Percentiles rank a stretch among this genome's conserved stretches.
phyloP scores from a whole-genome alignment of 2,113 vertebrate species.

The Tychaedon coryphoeus region DNA sequence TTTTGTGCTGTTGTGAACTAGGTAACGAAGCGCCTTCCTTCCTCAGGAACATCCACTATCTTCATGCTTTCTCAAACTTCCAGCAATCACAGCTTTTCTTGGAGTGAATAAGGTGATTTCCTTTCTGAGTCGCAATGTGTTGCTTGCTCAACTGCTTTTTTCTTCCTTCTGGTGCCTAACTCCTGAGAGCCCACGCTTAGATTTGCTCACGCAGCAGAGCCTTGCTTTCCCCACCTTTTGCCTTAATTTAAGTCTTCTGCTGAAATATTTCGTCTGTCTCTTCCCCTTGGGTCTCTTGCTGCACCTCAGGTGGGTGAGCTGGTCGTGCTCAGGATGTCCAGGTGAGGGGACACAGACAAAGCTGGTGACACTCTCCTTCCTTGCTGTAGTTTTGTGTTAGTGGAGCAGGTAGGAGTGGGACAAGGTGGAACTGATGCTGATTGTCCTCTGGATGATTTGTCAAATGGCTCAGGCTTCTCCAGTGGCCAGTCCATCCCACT shows the following conservation, averaged over 20 bases:
- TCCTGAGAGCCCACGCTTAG: neutral
- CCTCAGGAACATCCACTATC: conserved; percentile 98
- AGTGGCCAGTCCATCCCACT: neutral
- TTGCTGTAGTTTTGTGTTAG: neutral
- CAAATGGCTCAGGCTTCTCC: neutral
- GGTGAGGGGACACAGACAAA: neutral
- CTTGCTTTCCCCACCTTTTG: neutral
- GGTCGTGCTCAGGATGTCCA: neutral
- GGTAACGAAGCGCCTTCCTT: conserved; percentile 96
- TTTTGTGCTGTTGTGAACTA: conserved; percentile 81
- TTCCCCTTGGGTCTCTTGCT: neutral
- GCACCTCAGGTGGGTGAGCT: neutral
- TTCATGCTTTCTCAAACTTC: conserved; percentile 99
- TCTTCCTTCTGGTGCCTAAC: conserved; percentile 17
- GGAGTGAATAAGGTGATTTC: conserved; percentile 99
- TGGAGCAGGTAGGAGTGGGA: neutral
- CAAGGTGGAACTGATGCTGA: neutral
- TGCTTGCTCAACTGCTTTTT: conserved; percentile 49
- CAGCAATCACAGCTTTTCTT: conserved; percentile 99
- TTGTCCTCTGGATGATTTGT: neutral
- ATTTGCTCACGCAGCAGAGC: neutral
- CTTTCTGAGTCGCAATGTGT: conserved; percentile 68
- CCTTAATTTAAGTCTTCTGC: neutral
- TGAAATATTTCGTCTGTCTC: neutral
- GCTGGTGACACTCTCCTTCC: neutral